phyloP scores from a whole-genome alignment of 2,797 vertebrate genomes.

The Sarcoramphus papa region DNA sequence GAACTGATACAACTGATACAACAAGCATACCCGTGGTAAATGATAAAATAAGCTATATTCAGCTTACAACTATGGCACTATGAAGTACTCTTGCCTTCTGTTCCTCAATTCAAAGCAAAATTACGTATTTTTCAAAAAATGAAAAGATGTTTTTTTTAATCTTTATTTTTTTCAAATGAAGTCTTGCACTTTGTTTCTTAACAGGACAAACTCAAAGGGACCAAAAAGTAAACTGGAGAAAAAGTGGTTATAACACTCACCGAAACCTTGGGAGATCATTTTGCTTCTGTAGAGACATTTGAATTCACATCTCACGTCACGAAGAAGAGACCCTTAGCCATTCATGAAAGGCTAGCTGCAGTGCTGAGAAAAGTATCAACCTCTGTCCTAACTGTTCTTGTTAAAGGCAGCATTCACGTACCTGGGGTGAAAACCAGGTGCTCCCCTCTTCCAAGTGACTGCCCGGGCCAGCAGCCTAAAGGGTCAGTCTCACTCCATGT shows the following conservation, averaged over 20 bases:
- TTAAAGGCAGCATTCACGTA: background rate
- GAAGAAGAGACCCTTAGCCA: background rate
- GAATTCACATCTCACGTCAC: background rate
- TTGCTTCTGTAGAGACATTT: background rate
- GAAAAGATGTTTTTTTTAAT: background rate
- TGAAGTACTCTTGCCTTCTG: background rate
- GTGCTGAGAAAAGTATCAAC: background rate
- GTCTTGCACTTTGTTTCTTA: background rate
- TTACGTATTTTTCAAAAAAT: background rate
- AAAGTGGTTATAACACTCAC: background rate
- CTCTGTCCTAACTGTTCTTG: background rate
- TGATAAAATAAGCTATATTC: background rate
- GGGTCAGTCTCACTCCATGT: background rate
- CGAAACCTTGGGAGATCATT: background rate
- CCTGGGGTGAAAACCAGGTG: background rate
- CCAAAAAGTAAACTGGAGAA: background rate
- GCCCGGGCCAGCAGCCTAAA: background rate
- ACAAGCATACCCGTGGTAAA: no score
- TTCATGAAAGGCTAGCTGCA: background rate
- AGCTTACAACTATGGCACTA: fast-evolving
- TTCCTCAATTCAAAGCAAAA: background rate
- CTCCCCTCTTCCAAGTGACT: background rate
- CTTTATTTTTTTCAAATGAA: background rate
- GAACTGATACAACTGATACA: background rate
- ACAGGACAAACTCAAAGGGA: background rate